Evolutionary conservation across 2,888 invertebrate species (phyloP), one percentile per base, ranked within the genome.

Genomic region (Willowsia nigromaculata): DNA sequence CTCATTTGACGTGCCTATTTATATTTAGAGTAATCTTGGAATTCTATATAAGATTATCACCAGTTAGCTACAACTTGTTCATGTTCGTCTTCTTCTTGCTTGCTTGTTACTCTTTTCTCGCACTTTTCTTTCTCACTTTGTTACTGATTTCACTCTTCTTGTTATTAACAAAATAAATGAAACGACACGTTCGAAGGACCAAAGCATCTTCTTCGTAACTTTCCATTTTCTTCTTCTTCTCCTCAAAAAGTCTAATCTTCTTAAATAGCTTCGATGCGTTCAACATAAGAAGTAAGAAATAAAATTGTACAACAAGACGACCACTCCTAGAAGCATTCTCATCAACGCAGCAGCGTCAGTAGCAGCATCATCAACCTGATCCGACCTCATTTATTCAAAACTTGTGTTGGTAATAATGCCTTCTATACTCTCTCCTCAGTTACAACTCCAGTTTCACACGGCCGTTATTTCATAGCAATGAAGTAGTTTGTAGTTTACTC

Each of bases 131-230:
- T 37, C 50, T 81, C 37, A 78, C 56, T 83, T 84, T 88, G 40
- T 83, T 87, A 50, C 83, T 84, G 81, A 65, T 62, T 90, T 89
- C 50, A 33, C 62, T 62, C 40, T 84, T 83, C 82, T 37, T 74
- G 81, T 90, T 91, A 92, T 92, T 92, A 91, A 92, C 92, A 92
- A 91, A 92, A 92, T 92, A 91, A 92, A 91, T 91, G 91, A 90
- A 92, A 92, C 59, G 91, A 92, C 92, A 92, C 92, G 92, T 92
- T 91, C 89, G 80, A 30, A 65, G 33, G 53, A 81, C 80, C 65
- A 86, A 81, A 27, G 40, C 43, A 50, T 78, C 68, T 86, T 62
- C 22, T 40, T 65, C 65, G 56, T 25, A 78, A 43, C 76, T 33
- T 74, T 84, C 74, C 27, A 56, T 40, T 47, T 33, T 80, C 50